Base-by-base conservation (phyloP, 2,797 vertebrate genomes). In the Sebastolobus alascanus region DNA sequence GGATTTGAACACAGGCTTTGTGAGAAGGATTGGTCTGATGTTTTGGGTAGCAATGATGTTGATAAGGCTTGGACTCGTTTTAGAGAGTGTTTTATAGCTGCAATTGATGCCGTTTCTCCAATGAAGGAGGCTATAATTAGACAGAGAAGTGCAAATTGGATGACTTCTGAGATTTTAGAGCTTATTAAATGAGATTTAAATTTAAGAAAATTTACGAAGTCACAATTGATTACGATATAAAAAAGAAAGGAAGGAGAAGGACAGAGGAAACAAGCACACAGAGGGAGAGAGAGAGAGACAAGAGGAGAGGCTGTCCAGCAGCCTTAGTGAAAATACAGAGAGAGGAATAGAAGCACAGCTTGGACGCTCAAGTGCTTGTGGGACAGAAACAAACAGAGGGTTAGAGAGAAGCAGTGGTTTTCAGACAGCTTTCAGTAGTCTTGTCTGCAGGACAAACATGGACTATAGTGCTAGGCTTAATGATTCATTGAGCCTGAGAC, bases 381-480 rank as follows among this genome's bases (percentile, higher is more conserved):
- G 63, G 22, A 43, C 63, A 43, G 22, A 65, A 43, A 65, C 14
- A 65, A 43, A 43, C 63, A 64, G 61, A 43, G 63, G 13, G 22
- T 27, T 27, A 65, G 8, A 61, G 20, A 37, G 33, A 63, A 18
- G 20, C 60, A 22, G 60, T 37, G 33, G n/a, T 63, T 37, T 60
- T 12, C 16, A 63, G 35, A 37, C 37, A 14, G 60, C 12, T 13
- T 29, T 29, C 22, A 43, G 37, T 27, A 18, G 14, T 43, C 37
- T 5, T 46, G 64, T 20, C 64, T 29, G 22, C 64, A 29, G 64
- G 64, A 66, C 64, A 66, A 46, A 46, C 43, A 46, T 18, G 43
- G 43, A 46, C 43, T 46, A 46, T 46, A 46, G 16, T 46, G 43
- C 43, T 46, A 46, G 43, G 43, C 16, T 46, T 46, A 46, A 46